phyloP scores from a whole-genome alignment of 2,113 vertebrate species.

The Symphodus melops region DNA sequence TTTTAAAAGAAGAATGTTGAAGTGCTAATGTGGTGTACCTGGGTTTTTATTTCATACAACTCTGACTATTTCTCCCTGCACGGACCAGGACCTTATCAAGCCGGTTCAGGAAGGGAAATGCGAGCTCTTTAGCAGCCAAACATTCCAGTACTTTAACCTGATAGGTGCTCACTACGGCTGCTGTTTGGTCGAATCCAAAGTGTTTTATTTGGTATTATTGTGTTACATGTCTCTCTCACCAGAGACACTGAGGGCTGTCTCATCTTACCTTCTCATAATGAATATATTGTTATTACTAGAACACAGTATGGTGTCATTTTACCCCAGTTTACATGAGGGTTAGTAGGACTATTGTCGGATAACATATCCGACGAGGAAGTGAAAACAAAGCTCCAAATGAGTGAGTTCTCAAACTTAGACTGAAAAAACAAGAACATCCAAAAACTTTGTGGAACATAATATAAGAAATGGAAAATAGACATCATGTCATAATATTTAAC shows the following conservation, averaged over 20 bases:
- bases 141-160: too few species aligned
- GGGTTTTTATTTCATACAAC: not conserved
- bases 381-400: not conserved
- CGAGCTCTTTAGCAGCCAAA: too few species aligned
- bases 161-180: too few species aligned
- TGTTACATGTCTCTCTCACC: too few species aligned
- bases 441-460: not conserved
- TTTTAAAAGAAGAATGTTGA: not conserved
- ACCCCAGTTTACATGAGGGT: not conserved
- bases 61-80: too few species aligned
- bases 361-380: not conserved
- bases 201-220: too few species aligned
- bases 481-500: not conserved
- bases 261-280: not conserved
- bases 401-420: not conserved
- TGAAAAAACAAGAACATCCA: not conserved
- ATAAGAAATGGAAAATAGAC: not conserved
- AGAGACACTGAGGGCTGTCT: not conserved
- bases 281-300: not conserved
- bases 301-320: not conserved
- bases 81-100: too few species aligned
- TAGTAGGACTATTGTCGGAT: not conserved
- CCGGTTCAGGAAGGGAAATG: too few species aligned
- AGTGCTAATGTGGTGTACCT: not conserved
- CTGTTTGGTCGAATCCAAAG: too few species aligned